Evolutionary conservation across 2,113 vertebrate species (phyloP).

Genomic region (Anolis carolinensis): DNA sequence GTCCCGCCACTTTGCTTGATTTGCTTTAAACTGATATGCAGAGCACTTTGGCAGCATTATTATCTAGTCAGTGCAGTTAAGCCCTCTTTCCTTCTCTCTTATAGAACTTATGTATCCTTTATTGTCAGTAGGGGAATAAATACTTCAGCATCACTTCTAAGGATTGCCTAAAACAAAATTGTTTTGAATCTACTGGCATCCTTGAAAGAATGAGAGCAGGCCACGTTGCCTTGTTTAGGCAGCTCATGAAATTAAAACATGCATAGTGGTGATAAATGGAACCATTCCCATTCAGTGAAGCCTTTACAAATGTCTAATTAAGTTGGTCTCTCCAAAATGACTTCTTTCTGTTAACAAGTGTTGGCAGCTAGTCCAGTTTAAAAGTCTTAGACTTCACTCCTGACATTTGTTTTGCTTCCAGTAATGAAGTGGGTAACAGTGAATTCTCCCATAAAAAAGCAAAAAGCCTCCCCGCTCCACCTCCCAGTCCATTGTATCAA

Average conservation of each 20-base stretch:
- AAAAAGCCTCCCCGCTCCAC: neutral
- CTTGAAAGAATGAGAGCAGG: neutral
- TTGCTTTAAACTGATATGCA: too few species aligned
- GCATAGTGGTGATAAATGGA: conserved; percentile 5
- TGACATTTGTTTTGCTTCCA: conserved; percentile 31
- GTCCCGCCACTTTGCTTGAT: too few species aligned
- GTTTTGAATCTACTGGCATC: neutral
- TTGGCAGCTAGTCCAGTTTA: conserved; percentile 1
- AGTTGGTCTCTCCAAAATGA: neutral
- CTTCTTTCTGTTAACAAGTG: neutral
- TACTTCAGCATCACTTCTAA: neutral
- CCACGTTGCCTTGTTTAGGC: conserved; percentile 1
- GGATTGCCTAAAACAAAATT: conserved; percentile 9
- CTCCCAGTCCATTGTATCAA: conserved; percentile 36
- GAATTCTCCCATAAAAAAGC: conserved; percentile 36
- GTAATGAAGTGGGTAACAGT: conserved; percentile 13
- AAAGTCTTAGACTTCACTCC: conserved; percentile 17
- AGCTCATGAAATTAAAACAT: neutral
- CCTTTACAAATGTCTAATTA: conserved; percentile 27
- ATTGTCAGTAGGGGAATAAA: neutral
- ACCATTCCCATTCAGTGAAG: conserved; percentile 23
- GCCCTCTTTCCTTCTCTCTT: neutral
- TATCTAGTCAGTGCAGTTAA: too few species aligned
- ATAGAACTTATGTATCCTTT: neutral
- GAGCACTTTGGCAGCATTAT: too few species aligned